Evolutionary conservation across 2,888 invertebrate genomes (phyloP), one percentile per base, ranked within the genome.

Genomic region (Sinopyrophorus schimmeli): DNA sequence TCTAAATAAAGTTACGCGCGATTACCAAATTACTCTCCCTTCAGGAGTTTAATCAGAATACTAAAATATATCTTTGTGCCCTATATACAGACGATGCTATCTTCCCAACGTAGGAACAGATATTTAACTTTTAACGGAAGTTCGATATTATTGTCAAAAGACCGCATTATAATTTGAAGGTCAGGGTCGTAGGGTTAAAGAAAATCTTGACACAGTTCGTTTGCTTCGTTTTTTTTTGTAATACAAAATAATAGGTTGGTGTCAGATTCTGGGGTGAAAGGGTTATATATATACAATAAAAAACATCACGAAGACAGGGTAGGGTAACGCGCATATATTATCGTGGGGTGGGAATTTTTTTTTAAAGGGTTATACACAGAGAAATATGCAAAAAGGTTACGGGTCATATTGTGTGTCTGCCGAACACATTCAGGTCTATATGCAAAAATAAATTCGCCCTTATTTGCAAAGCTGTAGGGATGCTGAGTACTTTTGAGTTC

Each of bases 191-290:
- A 42, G 32, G 30, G 35, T 40, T 31, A 31, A 61, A 59, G 61
- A 64, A 70, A 68, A 72, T 72, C 71, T 73, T 72, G 72, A 72
- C 71, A 73, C 74, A 72, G 72, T 74, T 73, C 71, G 73, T 72
- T 72, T 72, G 71, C 69, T 72, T 69, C 66, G 69, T 68, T 72
- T 72, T 70, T 59, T 59, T 70, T 68, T 69, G 63, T 64, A 61
- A 61, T 58, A 52, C 58, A 60, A 67, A 70, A 69, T 70, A 73
- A 73, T 70, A 64, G 69, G 60, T 65, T 68, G 74, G 74, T 74
- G 74, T 74, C 74, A 70, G 69, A 72, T 74, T 74, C 68, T 69
- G 66, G 70, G 72, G 70, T 67, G 66, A 68, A 70, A 70, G 72
- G 73, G 72, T 71, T 74, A 70, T 67, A 65, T 63, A 67, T 59